phyloP scores from a whole-genome alignment of 2,113 vertebrate species.

The Balaeniceps rex region DNA sequence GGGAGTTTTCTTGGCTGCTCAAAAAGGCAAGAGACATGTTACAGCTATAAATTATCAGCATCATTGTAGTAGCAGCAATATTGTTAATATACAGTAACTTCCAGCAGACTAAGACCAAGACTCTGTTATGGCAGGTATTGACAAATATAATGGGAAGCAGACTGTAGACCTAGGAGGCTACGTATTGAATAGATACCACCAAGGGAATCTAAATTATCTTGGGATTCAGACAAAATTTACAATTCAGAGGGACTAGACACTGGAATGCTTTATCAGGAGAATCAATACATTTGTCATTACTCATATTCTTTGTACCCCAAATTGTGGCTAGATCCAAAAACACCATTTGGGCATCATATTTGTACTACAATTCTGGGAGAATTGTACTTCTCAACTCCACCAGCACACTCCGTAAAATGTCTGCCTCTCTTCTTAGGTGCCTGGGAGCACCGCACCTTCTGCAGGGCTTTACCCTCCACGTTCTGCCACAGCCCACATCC shows the following conservation, averaged over 20 bases:
- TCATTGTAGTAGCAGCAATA: neutral
- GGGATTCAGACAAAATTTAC: neutral
- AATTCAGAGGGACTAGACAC: neutral
- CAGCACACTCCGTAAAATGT: neutral
- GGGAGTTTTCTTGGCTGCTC: neutral
- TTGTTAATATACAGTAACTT: neutral
- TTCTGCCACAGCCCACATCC: neutral
- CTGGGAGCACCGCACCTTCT: neutral
- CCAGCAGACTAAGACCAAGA: neutral
- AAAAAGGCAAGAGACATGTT: neutral
- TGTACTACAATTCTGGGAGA: neutral
- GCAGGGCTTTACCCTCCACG: neutral
- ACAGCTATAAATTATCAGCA: neutral
- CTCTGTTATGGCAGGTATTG: neutral
- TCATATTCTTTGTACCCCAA: neutral
- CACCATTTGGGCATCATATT: neutral
- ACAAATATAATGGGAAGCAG: neutral
- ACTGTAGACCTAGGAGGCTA: neutral
- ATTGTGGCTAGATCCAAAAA: neutral
- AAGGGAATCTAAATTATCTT: neutral
- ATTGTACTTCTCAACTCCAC: neutral
- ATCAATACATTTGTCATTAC: neutral
- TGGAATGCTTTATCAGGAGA: neutral
- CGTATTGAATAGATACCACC: neutral
- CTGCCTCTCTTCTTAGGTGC: neutral